Base-by-base conservation (phyloP, 2,888 invertebrate species). In the Eristalinus sepulchralis region DNA sequence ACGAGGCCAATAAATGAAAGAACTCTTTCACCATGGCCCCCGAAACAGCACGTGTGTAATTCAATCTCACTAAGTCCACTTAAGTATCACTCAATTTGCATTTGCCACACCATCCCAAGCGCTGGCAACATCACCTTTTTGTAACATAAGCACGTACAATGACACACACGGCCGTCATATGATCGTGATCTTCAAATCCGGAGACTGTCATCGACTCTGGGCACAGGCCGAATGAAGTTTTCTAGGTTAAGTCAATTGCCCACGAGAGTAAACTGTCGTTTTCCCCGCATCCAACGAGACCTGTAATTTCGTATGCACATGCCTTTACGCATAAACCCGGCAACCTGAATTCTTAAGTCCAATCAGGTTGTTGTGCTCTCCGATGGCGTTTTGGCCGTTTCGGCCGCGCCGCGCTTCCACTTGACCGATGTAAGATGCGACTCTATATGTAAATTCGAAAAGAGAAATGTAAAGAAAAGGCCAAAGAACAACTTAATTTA, bases 191-290 rank as follows among this genome's bases (percentile, higher is more conserved):
- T 85, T 77, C 53, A 59, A 63, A 64, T 47, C 17, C 59, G 36
- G 55, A 59, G 72, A 34, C 62, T 62, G 81, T 31, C 47, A 47
- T 47, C 47, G 47, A 47, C 47, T 47, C 53, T 53, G 10, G 10
- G 31, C 24, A 47, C 4, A 33, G 17, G 24, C 24, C 31, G 31
- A 55, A 24, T 36, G n/a, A 67, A 24, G 47, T 53, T 81, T 85
- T 85, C 77, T 85, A 78, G 85, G 81, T 85, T 81, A 84, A 84
- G 55, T 55, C 75, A 84, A 84, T 76, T 76, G 80, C 55, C 55
- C 10, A 22, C 8, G 8, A 67, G 80, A 71, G 71, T 20, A 27
- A 27, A n/a, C 57, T 63, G 75, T 55, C 64, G 59, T 76, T 70
- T 75, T 75, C 63, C 60, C 71, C 22, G 13, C 36, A 10, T 39